Percentiles rank a stretch among this genome's conserved stretches.
These are phyloP conservation scores for Chinchilla lanigera DNA, from an alignment of 2,113 vertebrate species.

Conservation along the genomic window DNA sequence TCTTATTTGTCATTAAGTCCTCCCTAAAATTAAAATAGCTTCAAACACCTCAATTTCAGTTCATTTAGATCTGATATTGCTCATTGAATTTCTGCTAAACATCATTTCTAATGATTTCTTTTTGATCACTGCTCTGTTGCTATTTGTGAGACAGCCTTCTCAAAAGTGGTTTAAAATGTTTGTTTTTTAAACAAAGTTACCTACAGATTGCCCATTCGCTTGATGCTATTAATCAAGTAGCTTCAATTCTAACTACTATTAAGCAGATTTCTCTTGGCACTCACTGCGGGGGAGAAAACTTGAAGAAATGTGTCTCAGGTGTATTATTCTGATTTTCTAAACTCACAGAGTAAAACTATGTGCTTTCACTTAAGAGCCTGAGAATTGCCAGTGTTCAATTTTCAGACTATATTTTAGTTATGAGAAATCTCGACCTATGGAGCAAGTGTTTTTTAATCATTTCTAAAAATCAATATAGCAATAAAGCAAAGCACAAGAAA, in stretches of 20 bases:
- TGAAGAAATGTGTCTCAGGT: not conserved
- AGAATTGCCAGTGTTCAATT: slow-evolving; percentile 30
- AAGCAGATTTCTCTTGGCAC: slow-evolving; percentile 17
- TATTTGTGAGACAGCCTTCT: slow-evolving; percentile 27
- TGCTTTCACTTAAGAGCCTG: slow-evolving; percentile 1
- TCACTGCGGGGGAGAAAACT: accelerated
- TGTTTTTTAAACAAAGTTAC: slow-evolving; percentile 47
- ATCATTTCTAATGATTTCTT: slow-evolving; percentile 2
- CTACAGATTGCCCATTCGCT: not conserved
- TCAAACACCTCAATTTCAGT: not conserved
- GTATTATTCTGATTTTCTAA: slow-evolving; percentile 49
- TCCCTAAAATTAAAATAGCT: slow-evolving; percentile 17
- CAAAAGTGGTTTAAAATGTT: slow-evolving; percentile 28
- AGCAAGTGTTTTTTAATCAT: slow-evolving; percentile 14
- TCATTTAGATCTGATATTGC: not conserved
- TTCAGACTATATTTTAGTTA: slow-evolving; percentile 48
- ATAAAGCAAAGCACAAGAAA: slow-evolving; percentile 39
- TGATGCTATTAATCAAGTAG: not conserved
- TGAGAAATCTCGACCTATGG: not conserved
- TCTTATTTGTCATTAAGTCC: slow-evolving; percentile 5
- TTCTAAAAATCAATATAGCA: slow-evolving; percentile 34
- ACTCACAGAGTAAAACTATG: not conserved
- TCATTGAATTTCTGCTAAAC: not conserved
- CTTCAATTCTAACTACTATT: slow-evolving; percentile 36
- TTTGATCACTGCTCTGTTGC: not conserved